Evolutionary conservation across 2,113 vertebrate species (phyloP).

Genomic region (Phrynocephalus versicolor): DNA sequence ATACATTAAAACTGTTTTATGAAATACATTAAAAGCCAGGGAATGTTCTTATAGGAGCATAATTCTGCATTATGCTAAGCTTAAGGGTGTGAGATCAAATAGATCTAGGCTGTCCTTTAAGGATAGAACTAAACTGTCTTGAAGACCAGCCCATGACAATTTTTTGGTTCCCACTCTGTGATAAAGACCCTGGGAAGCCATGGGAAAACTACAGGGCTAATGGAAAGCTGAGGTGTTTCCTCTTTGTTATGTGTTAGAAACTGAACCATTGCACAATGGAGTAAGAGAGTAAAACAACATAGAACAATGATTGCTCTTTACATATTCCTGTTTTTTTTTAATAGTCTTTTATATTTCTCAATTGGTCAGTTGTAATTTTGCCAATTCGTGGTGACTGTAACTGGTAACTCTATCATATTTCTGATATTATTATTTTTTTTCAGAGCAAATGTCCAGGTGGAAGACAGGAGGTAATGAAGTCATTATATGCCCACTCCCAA

Average conservation of each 20-base stretch:
- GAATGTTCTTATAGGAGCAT: neutral
- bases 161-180: neutral
- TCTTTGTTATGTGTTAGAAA: too few species aligned
- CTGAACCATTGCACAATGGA: fast-evolving
- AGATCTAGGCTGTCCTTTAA: slow-evolving; percentile 25
- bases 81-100: neutral
- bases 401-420: too few species aligned
- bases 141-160: neutral
- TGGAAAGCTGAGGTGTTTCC: neutral
- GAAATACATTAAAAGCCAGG: slow-evolving; percentile 17
- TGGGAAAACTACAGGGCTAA: neutral
- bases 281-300: neutral
- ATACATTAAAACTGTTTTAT: slow-evolving; percentile 38
- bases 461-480: too few species aligned
- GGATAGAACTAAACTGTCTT: neutral
- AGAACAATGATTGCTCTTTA: neutral
- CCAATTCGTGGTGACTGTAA: too few species aligned
- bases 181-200: neutral
- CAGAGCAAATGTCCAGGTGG: too few species aligned
- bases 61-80: neutral
- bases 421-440: too few species aligned
- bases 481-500: too few species aligned
- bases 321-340: too few species aligned
- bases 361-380: slow-evolving; percentile 7
- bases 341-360: fast-evolving